phyloP scores from a whole-genome alignment of 2,113 vertebrate genomes.

The Phalacrocorax carbo region DNA sequence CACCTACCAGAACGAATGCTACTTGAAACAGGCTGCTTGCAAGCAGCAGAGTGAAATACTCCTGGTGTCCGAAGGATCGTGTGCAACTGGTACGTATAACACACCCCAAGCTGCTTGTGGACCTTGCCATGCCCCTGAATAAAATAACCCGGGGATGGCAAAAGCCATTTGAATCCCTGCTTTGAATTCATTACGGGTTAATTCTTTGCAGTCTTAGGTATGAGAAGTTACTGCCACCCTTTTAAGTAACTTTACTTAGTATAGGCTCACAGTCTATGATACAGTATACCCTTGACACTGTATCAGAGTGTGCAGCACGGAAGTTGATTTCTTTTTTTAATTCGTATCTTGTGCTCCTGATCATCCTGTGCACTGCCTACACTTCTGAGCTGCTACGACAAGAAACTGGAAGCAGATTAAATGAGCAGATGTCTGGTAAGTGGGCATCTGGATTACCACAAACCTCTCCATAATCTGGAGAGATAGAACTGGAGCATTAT shows the following conservation, averaged over 20 bases:
- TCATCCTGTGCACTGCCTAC: background rate
- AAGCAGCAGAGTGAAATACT: constrained; percentile 97
- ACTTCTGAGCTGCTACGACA: background rate
- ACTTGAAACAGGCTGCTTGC: constrained; percentile 94
- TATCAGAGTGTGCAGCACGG: background rate
- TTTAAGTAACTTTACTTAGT: background rate
- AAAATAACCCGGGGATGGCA: background rate
- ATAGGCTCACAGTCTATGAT: background rate
- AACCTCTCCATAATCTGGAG: background rate
- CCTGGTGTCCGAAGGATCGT: constrained; percentile 90
- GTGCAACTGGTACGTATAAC: constrained; percentile 85
- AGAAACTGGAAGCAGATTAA: constrained; percentile 30
- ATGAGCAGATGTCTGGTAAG: background rate
- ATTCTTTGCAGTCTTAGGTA: background rate
- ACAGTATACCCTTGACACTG: background rate
- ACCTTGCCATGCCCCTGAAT: background rate
- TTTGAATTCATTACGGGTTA: background rate
- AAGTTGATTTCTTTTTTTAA: background rate
- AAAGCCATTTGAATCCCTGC: background rate
- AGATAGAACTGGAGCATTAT: background rate
- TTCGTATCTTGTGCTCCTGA: background rate
- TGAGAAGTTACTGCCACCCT: background rate
- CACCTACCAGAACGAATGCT: constrained; percentile 97
- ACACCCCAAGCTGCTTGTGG: accelerated
- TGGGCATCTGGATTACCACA: constrained; percentile 21